Base-by-base conservation (phyloP, 2,113 vertebrate species). In the Progne subis region DNA sequence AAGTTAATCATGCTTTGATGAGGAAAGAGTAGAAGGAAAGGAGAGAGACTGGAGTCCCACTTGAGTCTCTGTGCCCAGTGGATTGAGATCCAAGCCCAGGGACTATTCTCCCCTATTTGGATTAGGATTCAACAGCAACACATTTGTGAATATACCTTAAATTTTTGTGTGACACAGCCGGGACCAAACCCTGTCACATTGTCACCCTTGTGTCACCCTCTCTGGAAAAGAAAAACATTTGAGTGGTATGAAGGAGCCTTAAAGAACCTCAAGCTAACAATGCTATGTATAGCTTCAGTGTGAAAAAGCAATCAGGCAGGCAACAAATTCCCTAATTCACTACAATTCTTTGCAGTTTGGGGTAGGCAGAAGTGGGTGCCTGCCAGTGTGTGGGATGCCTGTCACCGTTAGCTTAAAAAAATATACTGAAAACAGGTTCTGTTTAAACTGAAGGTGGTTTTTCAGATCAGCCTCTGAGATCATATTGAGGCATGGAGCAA, bases 261-360 rank as follows among this genome's bases (percentile, higher is more conserved):
- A 81, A 83, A 86, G 7, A n/a, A 95, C 72, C 80, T 31, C 43
- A 70, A 83, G 28, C 37, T 46, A 49, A 65, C 31, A 23, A 32
- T 31, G 39, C 59, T 83, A 65, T 65, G 29, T 80, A 88, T 41
- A 86, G 64, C n/a, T 80, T 28, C 69, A 81, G 86, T 34, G 50
- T 0, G 3, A 80, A 86, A 90, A 95, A 90, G 24, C 26, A 6
- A 34, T 52, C 41, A 88, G n/a, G 82, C 63, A 86, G 72, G 63
- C 76, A 92, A 94, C 86, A 69, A 88, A 77, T 52, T 80, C 71
- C 67, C n/a, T 41, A 72, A 91, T 86, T 91, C 69, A 47, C n/a
- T 52, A 59, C 50, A 65, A 92, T 61, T 86, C 82, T 82, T 69
- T 25, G 59, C 6, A 2, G 57, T 37, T 94, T 90, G n/a, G 63